Percentiles rank a stretch among this genome's conserved stretches.
Conservation (phyloP, 2,888 invertebrate species). For the Phengaris arion region DNA sequence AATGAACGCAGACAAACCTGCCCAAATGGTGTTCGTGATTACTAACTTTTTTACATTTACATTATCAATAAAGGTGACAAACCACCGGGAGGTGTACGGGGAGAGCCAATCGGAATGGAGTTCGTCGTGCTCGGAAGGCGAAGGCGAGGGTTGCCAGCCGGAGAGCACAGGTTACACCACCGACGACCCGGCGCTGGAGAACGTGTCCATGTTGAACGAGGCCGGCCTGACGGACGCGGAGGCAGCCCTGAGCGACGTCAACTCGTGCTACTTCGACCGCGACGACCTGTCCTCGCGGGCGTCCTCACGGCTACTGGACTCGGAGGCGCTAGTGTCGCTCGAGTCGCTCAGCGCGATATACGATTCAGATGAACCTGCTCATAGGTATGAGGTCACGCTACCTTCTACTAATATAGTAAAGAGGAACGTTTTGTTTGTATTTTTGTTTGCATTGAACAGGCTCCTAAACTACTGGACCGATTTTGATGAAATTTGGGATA, state of each 20-base stretch:
- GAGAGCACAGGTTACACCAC: slow-evolving; percentile 92
- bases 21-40: no score
- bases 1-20: no score
- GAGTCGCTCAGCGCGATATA: slow-evolving; percentile 91
- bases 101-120: slow-evolving; percentile 93
- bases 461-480: no score
- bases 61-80: slow-evolving; percentile 52
- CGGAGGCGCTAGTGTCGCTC: slow-evolving; percentile 86
- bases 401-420: not conserved
- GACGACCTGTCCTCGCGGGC: slow-evolving; percentile 91
- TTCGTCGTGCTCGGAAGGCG: slow-evolving; percentile 78
- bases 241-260: slow-evolving; percentile 92
- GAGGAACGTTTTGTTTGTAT: no score
- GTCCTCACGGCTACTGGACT: slow-evolving; percentile 89
- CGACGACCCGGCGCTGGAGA: slow-evolving; percentile 91
- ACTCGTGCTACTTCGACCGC: slow-evolving; percentile 87
- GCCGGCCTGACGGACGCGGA: slow-evolving; percentile 92
- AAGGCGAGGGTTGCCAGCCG: slow-evolving; percentile 74
- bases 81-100: slow-evolving; percentile 73
- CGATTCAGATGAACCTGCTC: slow-evolving; percentile 83
- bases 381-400: slow-evolving; percentile 41
- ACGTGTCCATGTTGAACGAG: slow-evolving; percentile 91
- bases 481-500: no score
- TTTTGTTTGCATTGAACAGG: no score
- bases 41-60: not conserved